phyloP scores from a whole-genome alignment of 2,113 vertebrate genomes.

The Numenius arquata region DNA sequence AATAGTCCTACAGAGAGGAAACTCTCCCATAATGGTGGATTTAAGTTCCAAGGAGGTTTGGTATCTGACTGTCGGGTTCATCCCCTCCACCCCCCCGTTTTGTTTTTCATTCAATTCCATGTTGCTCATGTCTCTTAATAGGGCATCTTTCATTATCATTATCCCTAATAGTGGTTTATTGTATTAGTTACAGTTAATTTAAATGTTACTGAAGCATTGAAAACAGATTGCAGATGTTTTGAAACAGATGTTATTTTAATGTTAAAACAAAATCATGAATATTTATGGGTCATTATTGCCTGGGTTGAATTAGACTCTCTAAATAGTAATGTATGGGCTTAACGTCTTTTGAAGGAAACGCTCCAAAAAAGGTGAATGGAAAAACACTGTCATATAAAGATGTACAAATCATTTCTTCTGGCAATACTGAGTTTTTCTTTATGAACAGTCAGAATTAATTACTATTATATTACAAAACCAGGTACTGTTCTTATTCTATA shows the following conservation, averaged over 20 bases:
- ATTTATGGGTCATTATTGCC: slow-evolving; percentile 80
- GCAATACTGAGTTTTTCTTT: slow-evolving; percentile 32
- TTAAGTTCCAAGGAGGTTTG: slow-evolving; percentile 51
- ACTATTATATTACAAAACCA: slow-evolving; percentile 58
- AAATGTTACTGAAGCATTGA: slow-evolving; percentile 81
- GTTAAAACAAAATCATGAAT: slow-evolving; percentile 83
- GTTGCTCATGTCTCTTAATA: slow-evolving; percentile 69
- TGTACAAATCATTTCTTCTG: slow-evolving; percentile 53
- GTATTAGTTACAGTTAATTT: slow-evolving; percentile 85
- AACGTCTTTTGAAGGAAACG: slow-evolving; percentile 59
- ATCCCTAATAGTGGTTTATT: slow-evolving; percentile 83
- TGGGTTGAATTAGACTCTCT: slow-evolving; percentile 71
- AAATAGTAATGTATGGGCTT: slow-evolving; percentile 66
- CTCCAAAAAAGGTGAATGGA: slow-evolving; percentile 66
- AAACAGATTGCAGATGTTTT: slow-evolving; percentile 86
- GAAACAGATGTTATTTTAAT: slow-evolving; percentile 85
- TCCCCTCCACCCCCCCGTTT: background rate
- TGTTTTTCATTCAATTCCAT: slow-evolving; percentile 26
- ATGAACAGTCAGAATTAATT: slow-evolving; percentile 45
- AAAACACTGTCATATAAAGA: slow-evolving; percentile 57
- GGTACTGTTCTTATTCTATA: slow-evolving; percentile 16
- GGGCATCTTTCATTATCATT: slow-evolving; percentile 81
- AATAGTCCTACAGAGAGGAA: background rate
- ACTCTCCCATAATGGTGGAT: background rate
- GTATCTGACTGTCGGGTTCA: background rate